Conservation (phyloP, 2,888 invertebrate genomes). For the Thera obeliscata region DNA sequence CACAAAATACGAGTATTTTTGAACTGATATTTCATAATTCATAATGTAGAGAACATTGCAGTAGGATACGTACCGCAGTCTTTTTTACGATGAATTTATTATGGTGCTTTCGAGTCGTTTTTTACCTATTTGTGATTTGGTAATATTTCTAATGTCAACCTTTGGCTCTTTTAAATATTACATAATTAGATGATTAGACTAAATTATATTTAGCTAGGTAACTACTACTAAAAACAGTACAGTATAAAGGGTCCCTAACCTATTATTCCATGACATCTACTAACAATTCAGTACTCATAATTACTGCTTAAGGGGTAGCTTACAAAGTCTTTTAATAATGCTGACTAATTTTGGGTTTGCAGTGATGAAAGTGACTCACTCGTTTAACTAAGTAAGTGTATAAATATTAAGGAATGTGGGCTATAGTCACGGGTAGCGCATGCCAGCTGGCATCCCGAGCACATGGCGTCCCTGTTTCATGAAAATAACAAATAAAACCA, state of each 20-base stretch:
- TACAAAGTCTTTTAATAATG: slow-evolving; percentile 65
- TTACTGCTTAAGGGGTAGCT: slow-evolving; percentile 64
- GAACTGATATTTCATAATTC: no score
- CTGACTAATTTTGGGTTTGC: slow-evolving; percentile 82
- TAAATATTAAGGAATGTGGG: slow-evolving; percentile 78
- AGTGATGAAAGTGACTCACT: slow-evolving; percentile 81
- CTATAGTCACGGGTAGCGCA: slow-evolving; percentile 81
- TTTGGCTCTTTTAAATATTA: no score
- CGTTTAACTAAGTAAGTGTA: slow-evolving; percentile 73
- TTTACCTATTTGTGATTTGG: no score
- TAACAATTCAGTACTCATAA: slow-evolving; percentile 49
- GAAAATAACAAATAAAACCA: slow-evolving; percentile 46
- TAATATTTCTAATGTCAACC: no score
- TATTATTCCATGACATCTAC: slow-evolving; percentile 44
- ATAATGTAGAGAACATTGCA: no score
- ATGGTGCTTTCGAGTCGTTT: no score
- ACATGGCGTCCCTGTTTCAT: slow-evolving; percentile 70
- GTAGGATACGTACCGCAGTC: no score
- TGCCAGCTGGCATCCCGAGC: slow-evolving; percentile 75
- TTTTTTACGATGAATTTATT: no score
- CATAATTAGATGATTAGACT: no score
- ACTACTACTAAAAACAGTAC: no score
- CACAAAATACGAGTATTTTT: no score
- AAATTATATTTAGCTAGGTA: no score
- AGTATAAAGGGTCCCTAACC: neutral